These are phyloP conservation scores for Brachymystax lenok DNA, from an alignment of 2,797 vertebrate genomes.

Conservation along the genomic window DNA sequence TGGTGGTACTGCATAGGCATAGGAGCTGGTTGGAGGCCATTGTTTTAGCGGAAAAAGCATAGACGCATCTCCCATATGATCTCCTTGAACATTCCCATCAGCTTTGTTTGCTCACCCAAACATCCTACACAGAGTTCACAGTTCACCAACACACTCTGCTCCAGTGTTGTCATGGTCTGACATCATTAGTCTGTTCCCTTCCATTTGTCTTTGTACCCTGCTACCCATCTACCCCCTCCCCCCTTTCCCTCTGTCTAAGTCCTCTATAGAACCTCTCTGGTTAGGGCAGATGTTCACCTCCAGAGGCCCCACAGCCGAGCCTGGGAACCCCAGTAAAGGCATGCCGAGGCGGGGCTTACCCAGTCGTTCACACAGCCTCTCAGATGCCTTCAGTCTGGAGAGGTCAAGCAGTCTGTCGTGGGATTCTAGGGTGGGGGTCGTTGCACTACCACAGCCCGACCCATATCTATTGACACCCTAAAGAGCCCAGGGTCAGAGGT, in stretches of 20 bases:
- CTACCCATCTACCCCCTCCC: conserved; percentile 9
- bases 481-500: conserved; percentile 67
- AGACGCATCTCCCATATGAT: neutral
- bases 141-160: conserved; percentile 30
- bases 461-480: conserved; percentile 62
- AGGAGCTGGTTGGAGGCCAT: neutral
- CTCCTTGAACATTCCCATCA: neutral
- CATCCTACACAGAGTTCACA: conserved; percentile 7
- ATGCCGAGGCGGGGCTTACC: conserved; percentile 33
- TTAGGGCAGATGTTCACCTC: conserved; percentile 68
- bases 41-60: neutral
- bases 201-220: conserved; percentile 47
- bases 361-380: conserved; percentile 41
- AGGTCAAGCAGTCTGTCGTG: conserved; percentile 38
- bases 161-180: conserved; percentile 23
- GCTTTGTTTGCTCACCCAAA: conserved; percentile 7
- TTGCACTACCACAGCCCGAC: conserved; percentile 42
- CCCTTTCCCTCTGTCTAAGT: neutral
- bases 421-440: conserved; percentile 45
- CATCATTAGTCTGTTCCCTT: conserved; percentile 44
- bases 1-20: neutral
- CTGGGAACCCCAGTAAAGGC: conserved; percentile 62
- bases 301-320: conserved; percentile 44
- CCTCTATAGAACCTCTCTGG: neutral
- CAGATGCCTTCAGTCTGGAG: conserved; percentile 54